phyloP scores from a whole-genome alignment of 2,888 invertebrate genomes.

The Drosophila formosana region DNA sequence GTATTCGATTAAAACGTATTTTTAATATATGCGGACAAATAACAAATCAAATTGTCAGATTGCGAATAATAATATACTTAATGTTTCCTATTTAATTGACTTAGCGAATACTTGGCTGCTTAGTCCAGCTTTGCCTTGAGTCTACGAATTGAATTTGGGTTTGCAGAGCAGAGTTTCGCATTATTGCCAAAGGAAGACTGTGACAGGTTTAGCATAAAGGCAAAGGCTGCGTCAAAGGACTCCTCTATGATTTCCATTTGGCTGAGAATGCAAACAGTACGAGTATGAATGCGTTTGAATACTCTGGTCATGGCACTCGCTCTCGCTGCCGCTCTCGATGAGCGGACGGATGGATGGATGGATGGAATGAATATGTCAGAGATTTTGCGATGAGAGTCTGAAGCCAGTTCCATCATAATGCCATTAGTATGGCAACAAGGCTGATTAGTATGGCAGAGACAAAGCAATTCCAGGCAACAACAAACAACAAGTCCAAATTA shows the following conservation, averaged over 20 bases:
- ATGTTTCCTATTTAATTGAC: no score
- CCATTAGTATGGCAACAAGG: slow-evolving; percentile 55
- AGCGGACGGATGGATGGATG: not conserved
- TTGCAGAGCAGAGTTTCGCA: not conserved
- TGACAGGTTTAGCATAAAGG: not conserved
- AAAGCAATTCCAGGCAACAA: slow-evolving; percentile 44
- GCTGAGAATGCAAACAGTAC: not conserved
- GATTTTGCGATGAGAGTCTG: slow-evolving; percentile 11
- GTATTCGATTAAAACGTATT: no score
- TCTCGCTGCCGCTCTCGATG: not conserved
- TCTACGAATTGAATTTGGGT: not conserved
- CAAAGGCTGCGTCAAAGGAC: not conserved
- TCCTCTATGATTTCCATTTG: not conserved
- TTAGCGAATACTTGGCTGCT: no score
- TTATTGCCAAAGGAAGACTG: not conserved
- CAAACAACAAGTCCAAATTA: slow-evolving; percentile 54
- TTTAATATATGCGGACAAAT: no score
- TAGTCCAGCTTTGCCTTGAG: not conserved
- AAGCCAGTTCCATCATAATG: slow-evolving; percentile 45
- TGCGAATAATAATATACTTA: no score
- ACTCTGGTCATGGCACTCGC: not conserved
- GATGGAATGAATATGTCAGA: slow-evolving; percentile 15
- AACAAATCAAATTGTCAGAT: no score
- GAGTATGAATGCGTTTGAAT: slow-evolving; percentile 2
- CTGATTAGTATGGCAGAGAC: slow-evolving; percentile 57